phyloP scores from a whole-genome alignment of 2,888 invertebrate genomes.

The Hipparchia semele region DNA sequence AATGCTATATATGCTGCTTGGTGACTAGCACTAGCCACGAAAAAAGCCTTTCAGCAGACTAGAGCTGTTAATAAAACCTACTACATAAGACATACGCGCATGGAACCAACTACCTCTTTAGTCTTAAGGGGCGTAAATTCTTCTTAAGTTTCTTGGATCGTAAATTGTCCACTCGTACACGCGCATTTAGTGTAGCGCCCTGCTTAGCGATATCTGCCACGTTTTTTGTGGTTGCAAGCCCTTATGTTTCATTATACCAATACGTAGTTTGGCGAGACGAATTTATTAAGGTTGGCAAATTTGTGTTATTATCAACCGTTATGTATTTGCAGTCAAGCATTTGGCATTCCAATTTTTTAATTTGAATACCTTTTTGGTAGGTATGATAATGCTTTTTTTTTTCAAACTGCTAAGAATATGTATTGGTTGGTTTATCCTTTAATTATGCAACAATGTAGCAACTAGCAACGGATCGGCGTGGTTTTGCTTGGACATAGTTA shows the following conservation, averaged over 20 bases:
- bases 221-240: background rate
- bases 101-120: too few species aligned
- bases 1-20: background rate
- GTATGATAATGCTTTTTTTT: background rate
- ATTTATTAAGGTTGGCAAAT: slow-evolving; percentile 10
- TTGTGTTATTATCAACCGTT: slow-evolving; percentile 16
- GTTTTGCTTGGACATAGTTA: too few species aligned
- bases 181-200: background rate
- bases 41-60: too few species aligned
- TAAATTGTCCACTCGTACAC: too few species aligned
- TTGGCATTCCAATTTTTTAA: background rate
- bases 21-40: background rate
- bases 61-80: too few species aligned
- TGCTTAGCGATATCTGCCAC: background rate
- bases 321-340: slow-evolving; percentile 1
- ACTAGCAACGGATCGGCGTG: too few species aligned
- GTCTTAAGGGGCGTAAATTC: too few species aligned
- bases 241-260: slow-evolving; percentile 4
- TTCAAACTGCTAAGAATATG: background rate
- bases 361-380: background rate
- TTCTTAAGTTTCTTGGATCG: too few species aligned
- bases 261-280: slow-evolving; percentile 10
- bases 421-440: background rate
- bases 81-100: too few species aligned
- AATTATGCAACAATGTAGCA: too few species aligned